Base-by-base conservation (phyloP, 2,113 vertebrate species). In the Petromus typicus region DNA sequence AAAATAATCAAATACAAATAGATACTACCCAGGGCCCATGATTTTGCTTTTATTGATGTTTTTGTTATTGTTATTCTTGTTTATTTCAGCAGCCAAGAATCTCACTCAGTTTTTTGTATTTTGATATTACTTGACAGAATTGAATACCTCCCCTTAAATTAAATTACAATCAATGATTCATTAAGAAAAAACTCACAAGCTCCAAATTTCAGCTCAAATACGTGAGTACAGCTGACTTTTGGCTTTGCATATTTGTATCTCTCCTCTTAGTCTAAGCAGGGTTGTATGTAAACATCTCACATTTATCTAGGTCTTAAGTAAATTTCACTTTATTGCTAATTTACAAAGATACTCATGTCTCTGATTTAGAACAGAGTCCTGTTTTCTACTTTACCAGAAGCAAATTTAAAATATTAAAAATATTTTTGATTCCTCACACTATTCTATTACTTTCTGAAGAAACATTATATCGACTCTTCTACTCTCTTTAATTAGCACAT, bases 321-420 rank as follows among this genome's bases (percentile, higher is more conserved):
- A 86, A 96, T 71, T 89, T 83, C 9, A 25, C 71, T 73, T 78
- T 30, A 32, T 12, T 81, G 27, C 2, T 57, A 80, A 71, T 91
- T 85, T 94, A 17, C 34, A 89, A 89, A 90, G 4, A 8, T 22
- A 34, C 13, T 9, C 92, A 32, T 84, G 3, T 2, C 51, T 92
- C 25, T 61, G 3, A 25, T 69, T 93, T 75, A 83, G 22, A 92
- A 93, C 4, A 43, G n/a, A 61, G 17, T 83, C n/a, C 34, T 63
- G 64, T 27, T 84, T 75, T 94, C 57, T 83, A 86, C n/a, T 86
- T 89, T 90, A 71, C 17, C 16, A 87, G 83, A 90, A 94, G 20
- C 56, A 87, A 87, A 59, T 34, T 84, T 40, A 69, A 94, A 78
- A 66, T 7, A 89, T 56, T 67, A 73, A 6, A 16, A 94, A 57